A percentile compares a stretch with the other conserved stretches of the same genome.
These are phyloP conservation scores for Fregetta grallaria DNA, from an alignment of 2,113 vertebrate species.

Conservation along the genomic window DNA sequence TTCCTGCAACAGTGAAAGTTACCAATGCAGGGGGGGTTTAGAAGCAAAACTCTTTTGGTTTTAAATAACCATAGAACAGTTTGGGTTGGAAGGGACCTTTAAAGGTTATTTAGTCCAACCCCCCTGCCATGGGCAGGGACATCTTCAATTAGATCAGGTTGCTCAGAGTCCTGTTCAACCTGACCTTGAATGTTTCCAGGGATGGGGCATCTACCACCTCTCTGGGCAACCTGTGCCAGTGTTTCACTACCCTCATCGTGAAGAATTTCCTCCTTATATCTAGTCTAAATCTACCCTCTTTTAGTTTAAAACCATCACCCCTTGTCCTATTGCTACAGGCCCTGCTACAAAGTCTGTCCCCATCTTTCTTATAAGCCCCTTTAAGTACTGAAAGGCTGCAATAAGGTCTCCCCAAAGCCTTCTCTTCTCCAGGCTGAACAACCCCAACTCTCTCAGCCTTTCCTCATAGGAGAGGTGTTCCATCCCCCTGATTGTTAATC, in stretches of 20 bases:
- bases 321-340: neutral
- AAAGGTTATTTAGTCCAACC: neutral
- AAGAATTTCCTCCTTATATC: neutral
- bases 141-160: neutral
- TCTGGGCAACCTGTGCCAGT: no score
- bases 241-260: no score
- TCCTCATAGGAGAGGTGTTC: neutral
- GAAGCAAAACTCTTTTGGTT: neutral
- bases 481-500: neutral
- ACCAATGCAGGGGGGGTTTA: neutral
- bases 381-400: neutral
- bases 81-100: neutral
- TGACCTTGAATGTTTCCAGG: no score
- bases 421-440: neutral
- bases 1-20: neutral
- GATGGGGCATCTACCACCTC: no score
- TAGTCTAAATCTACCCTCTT: neutral
- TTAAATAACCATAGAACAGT: neutral
- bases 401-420: neutral
- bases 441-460: neutral
- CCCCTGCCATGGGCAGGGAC: neutral
- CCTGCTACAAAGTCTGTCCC: neutral
- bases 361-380: neutral
- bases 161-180: neutral
- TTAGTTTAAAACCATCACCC: neutral